Percentiles rank a stretch among this genome's conserved stretches.
Evolutionary conservation across 2,113 vertebrate genomes (phyloP).

Genomic region (Pterocles burchelli): DNA sequence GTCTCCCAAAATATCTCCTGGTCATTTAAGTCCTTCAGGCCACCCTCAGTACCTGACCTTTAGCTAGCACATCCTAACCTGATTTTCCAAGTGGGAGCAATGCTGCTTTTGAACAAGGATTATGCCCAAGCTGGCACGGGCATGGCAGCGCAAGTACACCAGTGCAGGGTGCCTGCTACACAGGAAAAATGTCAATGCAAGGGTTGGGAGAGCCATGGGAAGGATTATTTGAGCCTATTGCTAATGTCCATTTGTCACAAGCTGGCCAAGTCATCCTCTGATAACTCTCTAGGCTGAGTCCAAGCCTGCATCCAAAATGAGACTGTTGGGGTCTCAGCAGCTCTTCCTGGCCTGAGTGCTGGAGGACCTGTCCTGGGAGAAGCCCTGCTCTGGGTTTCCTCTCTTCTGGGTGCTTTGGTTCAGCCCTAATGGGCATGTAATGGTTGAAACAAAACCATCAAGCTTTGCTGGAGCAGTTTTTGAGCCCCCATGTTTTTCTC

Average conservation of each 20-base stretch:
- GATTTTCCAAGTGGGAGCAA: background rate
- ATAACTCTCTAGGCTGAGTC: background rate
- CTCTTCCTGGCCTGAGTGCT: background rate
- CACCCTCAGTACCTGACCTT: background rate
- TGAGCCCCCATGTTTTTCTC: background rate
- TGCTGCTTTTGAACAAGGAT: background rate
- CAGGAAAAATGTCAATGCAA: background rate
- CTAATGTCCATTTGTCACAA: background rate
- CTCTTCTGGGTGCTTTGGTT: background rate
- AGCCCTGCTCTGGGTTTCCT: background rate
- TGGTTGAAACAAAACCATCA: background rate
- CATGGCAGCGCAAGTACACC: background rate
- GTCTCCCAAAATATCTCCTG: background rate
- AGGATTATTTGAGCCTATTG: background rate
- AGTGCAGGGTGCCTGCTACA: background rate
- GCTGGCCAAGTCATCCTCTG: background rate
- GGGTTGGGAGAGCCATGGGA: background rate
- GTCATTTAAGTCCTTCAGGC: background rate
- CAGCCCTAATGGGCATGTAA: background rate
- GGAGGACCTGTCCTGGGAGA: background rate
- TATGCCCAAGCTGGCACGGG: background rate
- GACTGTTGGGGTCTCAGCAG: background rate
- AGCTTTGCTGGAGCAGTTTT: background rate
- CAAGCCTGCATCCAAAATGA: background rate
- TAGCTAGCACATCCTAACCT: background rate